Conservation (phyloP, 2,888 invertebrate species). For the Gortyna flavago region DNA sequence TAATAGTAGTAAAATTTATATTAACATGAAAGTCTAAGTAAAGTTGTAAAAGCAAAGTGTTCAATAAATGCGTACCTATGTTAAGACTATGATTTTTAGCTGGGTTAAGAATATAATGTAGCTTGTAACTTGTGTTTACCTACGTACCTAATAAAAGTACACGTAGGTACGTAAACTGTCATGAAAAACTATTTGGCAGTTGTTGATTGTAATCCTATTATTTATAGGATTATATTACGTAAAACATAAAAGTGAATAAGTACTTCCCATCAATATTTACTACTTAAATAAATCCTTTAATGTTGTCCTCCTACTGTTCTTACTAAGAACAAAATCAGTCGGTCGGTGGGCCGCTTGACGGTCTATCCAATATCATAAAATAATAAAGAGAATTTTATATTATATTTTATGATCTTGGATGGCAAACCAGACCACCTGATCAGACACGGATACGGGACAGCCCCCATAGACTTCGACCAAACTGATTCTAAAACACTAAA, state of each 20-base stretch:
- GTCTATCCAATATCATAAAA: background rate
- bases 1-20: constrained; percentile 35
- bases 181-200: background rate
- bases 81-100: constrained; percentile 15
- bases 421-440: background rate
- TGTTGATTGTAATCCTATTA: background rate
- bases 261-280: background rate
- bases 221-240: too few relatives aligned
- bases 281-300: background rate
- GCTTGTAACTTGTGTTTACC: background rate
- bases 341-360: background rate
- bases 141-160: background rate
- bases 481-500: too few relatives aligned
- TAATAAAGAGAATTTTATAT: background rate
- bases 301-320: background rate
- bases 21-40: constrained; percentile 30
- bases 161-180: background rate
- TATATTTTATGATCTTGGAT: background rate
- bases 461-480: background rate
- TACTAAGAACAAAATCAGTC: background rate
- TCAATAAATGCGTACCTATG: constrained; percentile 13
- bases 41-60: constrained; percentile 41
- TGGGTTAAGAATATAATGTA: background rate
- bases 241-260: background rate
- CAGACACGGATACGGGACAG: background rate